Percentiles rank a stretch among this genome's conserved stretches.
phyloP scores from a whole-genome alignment of 2,888 invertebrate species.

The Troides oblongomaculatus region DNA sequence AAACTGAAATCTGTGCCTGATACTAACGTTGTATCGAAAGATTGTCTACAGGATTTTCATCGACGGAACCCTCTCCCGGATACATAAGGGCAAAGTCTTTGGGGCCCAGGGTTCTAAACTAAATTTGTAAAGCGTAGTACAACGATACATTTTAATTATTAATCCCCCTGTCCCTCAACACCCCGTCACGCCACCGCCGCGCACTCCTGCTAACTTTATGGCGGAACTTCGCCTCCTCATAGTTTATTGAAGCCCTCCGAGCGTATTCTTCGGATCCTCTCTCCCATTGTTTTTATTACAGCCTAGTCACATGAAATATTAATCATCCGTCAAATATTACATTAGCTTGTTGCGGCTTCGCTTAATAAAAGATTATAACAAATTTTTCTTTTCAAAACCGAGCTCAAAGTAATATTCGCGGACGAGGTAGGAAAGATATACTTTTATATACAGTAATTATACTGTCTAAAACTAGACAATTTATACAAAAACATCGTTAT shows the following conservation, averaged over 20 bases:
- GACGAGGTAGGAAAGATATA: no score
- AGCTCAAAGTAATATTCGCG: no score
- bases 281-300: constrained; percentile 4
- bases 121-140: constrained; percentile 12
- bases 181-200: constrained; percentile 11
- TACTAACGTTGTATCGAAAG: no score
- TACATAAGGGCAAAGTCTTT: no score
- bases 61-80: no score
- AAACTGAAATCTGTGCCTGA: no score
- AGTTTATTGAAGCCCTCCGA: constrained; percentile 20
- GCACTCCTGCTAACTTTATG: constrained; percentile 16
- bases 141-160: constrained; percentile 17
- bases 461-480: no score
- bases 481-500: no score
- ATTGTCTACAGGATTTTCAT: no score
- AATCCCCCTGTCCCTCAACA: constrained; percentile 2
- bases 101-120: constrained; percentile 1
- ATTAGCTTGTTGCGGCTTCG: not conserved
- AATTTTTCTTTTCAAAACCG: no score
- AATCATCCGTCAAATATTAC: not conserved
- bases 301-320: constrained; percentile 7
- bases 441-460: no score
- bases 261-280: constrained; percentile 6
- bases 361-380: no score
- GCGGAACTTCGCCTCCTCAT: constrained; percentile 18